A percentile compares a stretch with the other conserved stretches of the same genome.
phyloP scores from a whole-genome alignment of 2,113 vertebrate genomes.

The Planiliza haematocheilus region DNA sequence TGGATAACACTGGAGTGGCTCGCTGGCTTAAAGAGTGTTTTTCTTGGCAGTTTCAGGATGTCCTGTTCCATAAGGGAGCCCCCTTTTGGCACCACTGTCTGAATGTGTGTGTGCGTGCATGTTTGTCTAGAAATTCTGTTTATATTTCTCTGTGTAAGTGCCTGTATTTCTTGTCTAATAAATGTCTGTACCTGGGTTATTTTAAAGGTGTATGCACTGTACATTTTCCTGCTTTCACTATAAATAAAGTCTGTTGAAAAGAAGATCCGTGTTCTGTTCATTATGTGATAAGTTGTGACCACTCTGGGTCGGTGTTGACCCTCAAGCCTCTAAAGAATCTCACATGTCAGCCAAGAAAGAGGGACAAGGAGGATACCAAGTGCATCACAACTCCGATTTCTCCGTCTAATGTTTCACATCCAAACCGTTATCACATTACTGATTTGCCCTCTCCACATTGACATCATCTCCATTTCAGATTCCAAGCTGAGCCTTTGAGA shows the following conservation, averaged over 20 bases:
- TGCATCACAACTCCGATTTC: slow-evolving; percentile 74
- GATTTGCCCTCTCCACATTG: slow-evolving; percentile 62
- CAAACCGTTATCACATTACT: slow-evolving; percentile 72
- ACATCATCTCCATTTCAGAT: slow-evolving; percentile 71
- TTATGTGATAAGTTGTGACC: slow-evolving; percentile 58
- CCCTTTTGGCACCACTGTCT: slow-evolving; percentile 67
- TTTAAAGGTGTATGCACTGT: slow-evolving; percentile 49
- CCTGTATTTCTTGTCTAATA: slow-evolving; percentile 42
- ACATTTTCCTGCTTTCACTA: slow-evolving; percentile 20
- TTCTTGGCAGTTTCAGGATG: slow-evolving; percentile 78
- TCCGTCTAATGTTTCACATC: slow-evolving; percentile 71
- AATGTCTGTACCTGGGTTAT: slow-evolving; percentile 54
- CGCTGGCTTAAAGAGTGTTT: slow-evolving; percentile 72
- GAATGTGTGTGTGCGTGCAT: slow-evolving; percentile 43
- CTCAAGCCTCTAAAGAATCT: slow-evolving; percentile 70
- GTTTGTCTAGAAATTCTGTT: slow-evolving; percentile 64
- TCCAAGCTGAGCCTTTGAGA: slow-evolving; percentile 32
- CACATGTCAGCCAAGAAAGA: slow-evolving; percentile 67
- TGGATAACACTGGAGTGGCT: slow-evolving; percentile 73
- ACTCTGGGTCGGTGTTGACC: slow-evolving; percentile 57
- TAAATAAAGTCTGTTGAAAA: slow-evolving; percentile 74
- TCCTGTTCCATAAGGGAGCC: slow-evolving; percentile 81
- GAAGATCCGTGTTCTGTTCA: slow-evolving; percentile 43
- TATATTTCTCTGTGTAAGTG: slow-evolving; percentile 51
- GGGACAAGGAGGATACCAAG: slow-evolving; percentile 63